A percentile compares a stretch with the other conserved stretches of the same genome.
These are phyloP conservation scores for Leptocoma aspasia DNA, from an alignment of 2,113 vertebrate genomes.

Conservation along the genomic window DNA sequence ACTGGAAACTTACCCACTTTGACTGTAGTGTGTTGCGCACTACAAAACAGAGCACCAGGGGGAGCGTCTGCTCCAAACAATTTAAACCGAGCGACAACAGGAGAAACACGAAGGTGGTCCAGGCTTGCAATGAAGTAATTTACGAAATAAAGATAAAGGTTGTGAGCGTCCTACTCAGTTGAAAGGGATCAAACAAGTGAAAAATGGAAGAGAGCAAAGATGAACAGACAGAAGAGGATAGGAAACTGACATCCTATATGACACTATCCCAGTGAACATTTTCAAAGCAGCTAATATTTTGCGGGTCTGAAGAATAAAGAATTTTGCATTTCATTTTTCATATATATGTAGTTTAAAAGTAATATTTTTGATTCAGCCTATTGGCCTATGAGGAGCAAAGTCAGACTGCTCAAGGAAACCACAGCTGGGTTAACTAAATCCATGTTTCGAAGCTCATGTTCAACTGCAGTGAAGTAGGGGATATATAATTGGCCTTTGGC, in stretches of 20 bases:
- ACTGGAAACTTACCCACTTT: not conserved
- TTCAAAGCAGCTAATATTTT: not conserved
- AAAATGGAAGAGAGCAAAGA: not conserved
- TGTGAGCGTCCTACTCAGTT: not conserved
- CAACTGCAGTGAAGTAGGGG: not conserved
- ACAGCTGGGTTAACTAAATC: not conserved
- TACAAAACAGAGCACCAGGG: not conserved
- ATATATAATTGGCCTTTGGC: not conserved
- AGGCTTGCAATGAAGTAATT: not conserved
- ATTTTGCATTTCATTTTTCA: not conserved
- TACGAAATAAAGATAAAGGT: not conserved
- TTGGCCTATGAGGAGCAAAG: not conserved
- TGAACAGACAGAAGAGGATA: not conserved
- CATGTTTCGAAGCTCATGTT: not conserved
- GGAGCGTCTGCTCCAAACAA: slow-evolving; percentile 7
- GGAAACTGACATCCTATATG: not conserved
- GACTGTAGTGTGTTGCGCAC: not conserved
- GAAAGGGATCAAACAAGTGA: not conserved
- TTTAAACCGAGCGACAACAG: not conserved
- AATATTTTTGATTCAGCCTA: not conserved
- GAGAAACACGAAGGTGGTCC: fast-evolving
- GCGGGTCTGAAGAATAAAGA: not conserved
- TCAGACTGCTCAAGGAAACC: not conserved
- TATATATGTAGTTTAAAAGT: not conserved
- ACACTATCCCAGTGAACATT: not conserved